phyloP scores from a whole-genome alignment of 2,888 invertebrate genomes.

The Pyrgus malvae region DNA sequence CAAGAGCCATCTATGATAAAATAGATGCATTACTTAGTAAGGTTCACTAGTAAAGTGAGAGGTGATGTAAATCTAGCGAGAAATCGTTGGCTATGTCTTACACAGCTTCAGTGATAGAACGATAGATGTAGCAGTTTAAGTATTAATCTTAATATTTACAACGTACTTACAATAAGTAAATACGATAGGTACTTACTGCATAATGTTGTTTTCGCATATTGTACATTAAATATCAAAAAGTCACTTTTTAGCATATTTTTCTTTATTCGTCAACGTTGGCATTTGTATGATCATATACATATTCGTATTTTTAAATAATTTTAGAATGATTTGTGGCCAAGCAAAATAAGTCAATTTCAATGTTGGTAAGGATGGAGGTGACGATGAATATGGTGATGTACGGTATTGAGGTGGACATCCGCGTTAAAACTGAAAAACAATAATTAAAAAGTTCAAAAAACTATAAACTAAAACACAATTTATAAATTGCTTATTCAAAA shows the following conservation, averaged over 20 bases:
- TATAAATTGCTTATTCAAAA: neutral
- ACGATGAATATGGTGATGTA: conserved; percentile 69
- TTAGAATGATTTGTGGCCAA: neutral
- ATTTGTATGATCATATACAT: neutral
- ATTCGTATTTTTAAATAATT: neutral
- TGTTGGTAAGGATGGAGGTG: conserved; percentile 41
- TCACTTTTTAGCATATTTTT: neutral
- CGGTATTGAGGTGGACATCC: conserved; percentile 74
- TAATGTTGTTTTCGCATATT: too few species aligned
- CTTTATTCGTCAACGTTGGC: neutral
- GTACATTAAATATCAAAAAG: too few species aligned
- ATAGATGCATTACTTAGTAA: neutral
- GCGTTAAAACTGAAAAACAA: conserved; percentile 80
- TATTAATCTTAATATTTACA: too few species aligned
- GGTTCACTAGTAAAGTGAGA: neutral
- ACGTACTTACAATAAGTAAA: too few species aligned
- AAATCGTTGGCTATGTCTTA: neutral
- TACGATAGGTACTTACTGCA: too few species aligned
- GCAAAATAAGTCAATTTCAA: neutral
- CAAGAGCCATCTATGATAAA: neutral
- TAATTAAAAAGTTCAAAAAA: neutral
- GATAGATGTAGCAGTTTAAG: neutral
- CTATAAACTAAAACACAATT: neutral
- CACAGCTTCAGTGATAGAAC: neutral
- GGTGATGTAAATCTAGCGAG: neutral